A percentile compares a stretch with the other conserved stretches of the same genome.
phyloP scores from a whole-genome alignment of 2,797 vertebrate genomes.

The Pogonophryne albipinna region DNA sequence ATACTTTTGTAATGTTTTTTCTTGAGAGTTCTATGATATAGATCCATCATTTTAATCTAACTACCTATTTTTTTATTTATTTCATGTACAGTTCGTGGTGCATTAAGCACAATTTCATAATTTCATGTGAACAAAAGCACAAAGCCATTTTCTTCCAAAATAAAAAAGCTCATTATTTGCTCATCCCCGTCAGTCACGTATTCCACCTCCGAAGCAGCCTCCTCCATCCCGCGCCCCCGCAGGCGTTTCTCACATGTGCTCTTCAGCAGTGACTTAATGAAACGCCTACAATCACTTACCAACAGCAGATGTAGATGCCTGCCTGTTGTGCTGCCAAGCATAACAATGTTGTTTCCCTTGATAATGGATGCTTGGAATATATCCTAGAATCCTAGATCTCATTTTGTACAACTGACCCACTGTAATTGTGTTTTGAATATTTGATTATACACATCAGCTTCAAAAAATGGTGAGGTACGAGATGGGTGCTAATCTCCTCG shows the following conservation, averaged over 20 bases:
- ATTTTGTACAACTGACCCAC: slow-evolving; percentile 41
- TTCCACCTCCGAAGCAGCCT: slow-evolving; percentile 65
- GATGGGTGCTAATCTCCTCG: slow-evolving; percentile 15
- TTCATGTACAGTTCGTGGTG: slow-evolving; percentile 18
- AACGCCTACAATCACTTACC: slow-evolving; percentile 69
- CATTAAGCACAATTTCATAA: slow-evolving; percentile 65
- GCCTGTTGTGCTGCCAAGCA: slow-evolving; percentile 61
- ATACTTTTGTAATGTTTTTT: too few species aligned
- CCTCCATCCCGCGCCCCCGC: slow-evolving; percentile 57
- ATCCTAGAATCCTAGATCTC: slow-evolving; percentile 44
- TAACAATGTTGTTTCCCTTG: slow-evolving; percentile 56
- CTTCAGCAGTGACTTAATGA: slow-evolving; percentile 70
- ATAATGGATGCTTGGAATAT: slow-evolving; percentile 46
- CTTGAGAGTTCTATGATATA: too few species aligned
- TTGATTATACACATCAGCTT: slow-evolving; percentile 33
- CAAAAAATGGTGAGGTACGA: not conserved
- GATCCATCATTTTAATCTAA: slow-evolving; percentile 8
- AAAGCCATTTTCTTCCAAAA: slow-evolving; percentile 38
- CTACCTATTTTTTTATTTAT: slow-evolving; percentile 20
- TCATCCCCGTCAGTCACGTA: slow-evolving; percentile 55
- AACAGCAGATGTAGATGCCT: slow-evolving; percentile 67
- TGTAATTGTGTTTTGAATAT: slow-evolving; percentile 41
- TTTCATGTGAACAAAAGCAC: slow-evolving; percentile 56
- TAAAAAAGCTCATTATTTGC: slow-evolving; percentile 64
- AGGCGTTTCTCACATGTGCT: slow-evolving; percentile 67